Evolutionary conservation across 2,888 invertebrate genomes (phyloP).

Genomic region (Steromphala cineraria): DNA sequence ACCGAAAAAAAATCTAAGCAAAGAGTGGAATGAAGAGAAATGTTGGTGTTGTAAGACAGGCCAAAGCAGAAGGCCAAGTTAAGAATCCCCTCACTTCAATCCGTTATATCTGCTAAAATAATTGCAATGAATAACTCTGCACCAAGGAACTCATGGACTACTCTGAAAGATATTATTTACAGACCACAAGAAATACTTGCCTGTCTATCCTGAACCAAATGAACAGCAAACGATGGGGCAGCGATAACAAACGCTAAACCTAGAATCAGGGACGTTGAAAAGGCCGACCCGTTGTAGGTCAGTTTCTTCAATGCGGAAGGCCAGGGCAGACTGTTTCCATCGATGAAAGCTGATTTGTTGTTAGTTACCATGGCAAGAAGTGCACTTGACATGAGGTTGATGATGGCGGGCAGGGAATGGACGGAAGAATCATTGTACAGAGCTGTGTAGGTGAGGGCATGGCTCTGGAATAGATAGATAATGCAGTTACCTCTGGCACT

Average conservation of each 20-base stretch:
- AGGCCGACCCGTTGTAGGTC: conserved; percentile 82
- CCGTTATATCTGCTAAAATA: no score
- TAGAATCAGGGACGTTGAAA: conserved; percentile 85
- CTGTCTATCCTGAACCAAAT: conserved; percentile 89
- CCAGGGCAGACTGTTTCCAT: conserved; percentile 55
- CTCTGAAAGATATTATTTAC: no score
- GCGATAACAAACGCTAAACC: conserved; percentile 88
- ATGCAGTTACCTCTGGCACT: no score
- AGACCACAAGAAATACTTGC: conserved; percentile 76
- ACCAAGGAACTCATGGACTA: no score
- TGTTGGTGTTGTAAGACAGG: background rate
- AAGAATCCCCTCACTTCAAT: no score
- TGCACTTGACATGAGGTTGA: conserved; percentile 58
- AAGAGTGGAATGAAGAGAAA: no score
- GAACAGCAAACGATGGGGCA: conserved; percentile 86
- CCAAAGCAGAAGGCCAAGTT: background rate
- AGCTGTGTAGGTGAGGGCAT: conserved; percentile 40
- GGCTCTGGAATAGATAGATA: conserved; percentile 13
- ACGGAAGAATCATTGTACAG: conserved; percentile 84
- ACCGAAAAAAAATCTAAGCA: conserved; percentile 28
- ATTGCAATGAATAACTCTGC: no score
- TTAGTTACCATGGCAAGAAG: conserved; percentile 37
- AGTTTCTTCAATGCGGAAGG: conserved; percentile 28
- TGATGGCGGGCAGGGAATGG: conserved; percentile 84
- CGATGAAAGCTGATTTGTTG: conserved; percentile 21